These are phyloP conservation scores for Lethenteron camtschaticum DNA, from an alignment of 2,113 vertebrate species.

Conservation along the genomic window DNA sequence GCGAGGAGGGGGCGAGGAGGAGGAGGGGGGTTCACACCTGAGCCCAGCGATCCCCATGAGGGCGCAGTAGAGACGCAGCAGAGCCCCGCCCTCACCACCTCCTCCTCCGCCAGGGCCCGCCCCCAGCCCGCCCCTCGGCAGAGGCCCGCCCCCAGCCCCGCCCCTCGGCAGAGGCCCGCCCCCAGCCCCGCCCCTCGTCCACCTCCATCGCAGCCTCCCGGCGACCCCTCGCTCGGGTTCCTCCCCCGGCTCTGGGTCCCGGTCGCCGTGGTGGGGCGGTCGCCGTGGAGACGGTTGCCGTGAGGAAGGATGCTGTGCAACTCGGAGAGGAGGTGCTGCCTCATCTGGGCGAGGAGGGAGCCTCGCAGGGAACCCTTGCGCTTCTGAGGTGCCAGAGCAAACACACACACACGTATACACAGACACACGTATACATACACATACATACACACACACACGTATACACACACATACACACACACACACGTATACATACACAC, in stretches of 20 bases:
- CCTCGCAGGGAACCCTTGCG: slow-evolving; percentile 13
- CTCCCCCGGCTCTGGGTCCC: slow-evolving; percentile 31
- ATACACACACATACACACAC: too few species aligned
- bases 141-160: too few species aligned
- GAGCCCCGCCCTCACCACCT: slow-evolving; percentile 86
- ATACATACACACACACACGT: too few species aligned
- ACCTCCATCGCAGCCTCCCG: slow-evolving; percentile 27
- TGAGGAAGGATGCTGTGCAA: slow-evolving; percentile 67
- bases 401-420: too few species aligned
- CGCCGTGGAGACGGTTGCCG: too few species aligned
- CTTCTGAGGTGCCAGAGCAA: too few species aligned
- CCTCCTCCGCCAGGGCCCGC: slow-evolving; percentile 58
- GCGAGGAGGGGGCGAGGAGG: too few species aligned
- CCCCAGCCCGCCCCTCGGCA: too few species aligned
- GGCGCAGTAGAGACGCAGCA: slow-evolving; percentile 77
- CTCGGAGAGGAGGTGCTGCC: slow-evolving; percentile 74
- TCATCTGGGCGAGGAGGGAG: slow-evolving; percentile 95
- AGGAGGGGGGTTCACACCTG: slow-evolving; percentile 29
- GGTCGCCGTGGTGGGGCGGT: too few species aligned
- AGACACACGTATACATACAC: too few species aligned
- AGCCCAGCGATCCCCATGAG: slow-evolving; percentile 94
- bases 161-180: too few species aligned
- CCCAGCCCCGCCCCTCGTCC: slow-evolving; percentile 14
- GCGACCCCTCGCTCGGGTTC: slow-evolving; percentile 43
- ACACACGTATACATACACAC: too few species aligned